Conservation (phyloP, 2,113 vertebrate species). For the Neopipo cinnamomea region DNA sequence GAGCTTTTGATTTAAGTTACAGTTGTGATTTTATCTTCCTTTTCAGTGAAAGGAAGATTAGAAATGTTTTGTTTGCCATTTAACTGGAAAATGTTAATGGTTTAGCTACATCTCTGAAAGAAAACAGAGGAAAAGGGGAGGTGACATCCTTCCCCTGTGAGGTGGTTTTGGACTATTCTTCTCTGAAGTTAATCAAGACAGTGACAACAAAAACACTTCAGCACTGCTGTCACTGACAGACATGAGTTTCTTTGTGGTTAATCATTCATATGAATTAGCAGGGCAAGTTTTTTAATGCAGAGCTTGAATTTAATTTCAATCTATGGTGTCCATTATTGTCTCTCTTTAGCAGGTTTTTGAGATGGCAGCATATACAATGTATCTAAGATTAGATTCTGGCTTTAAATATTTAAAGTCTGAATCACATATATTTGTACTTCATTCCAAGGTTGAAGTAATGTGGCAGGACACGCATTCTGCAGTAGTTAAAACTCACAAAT, state of each 20-base stretch:
- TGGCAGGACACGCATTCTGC: not conserved
- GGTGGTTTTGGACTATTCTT: not conserved
- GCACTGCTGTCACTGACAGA: not conserved
- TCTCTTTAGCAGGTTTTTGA: not conserved
- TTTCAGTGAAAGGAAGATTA: slow-evolving; percentile 5
- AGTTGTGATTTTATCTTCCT: slow-evolving; percentile 8
- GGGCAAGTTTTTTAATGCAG: not conserved
- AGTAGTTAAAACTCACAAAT: slow-evolving; percentile 18
- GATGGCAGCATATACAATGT: slow-evolving; percentile 35
- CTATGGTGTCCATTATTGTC: slow-evolving; percentile 23
- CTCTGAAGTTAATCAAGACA: not conserved
- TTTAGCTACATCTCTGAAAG: not conserved
- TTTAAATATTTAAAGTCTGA: slow-evolving; percentile 60
- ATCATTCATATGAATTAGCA: slow-evolving; percentile 49
- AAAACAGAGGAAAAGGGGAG: not conserved
- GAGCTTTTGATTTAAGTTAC: slow-evolving; percentile 3
- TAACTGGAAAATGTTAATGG: slow-evolving; percentile 17
- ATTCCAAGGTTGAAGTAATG: slow-evolving; percentile 38
- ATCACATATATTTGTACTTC: slow-evolving; percentile 42
- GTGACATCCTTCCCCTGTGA: not conserved
- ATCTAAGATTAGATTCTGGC: slow-evolving; percentile 47
- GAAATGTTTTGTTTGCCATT: slow-evolving; percentile 32
- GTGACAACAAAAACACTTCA: not conserved
- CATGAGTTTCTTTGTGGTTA: slow-evolving; percentile 8
- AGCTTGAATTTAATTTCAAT: slow-evolving; percentile 34